Conservation (phyloP, 2,888 invertebrate species). For the Ormyrus labotus region DNA sequence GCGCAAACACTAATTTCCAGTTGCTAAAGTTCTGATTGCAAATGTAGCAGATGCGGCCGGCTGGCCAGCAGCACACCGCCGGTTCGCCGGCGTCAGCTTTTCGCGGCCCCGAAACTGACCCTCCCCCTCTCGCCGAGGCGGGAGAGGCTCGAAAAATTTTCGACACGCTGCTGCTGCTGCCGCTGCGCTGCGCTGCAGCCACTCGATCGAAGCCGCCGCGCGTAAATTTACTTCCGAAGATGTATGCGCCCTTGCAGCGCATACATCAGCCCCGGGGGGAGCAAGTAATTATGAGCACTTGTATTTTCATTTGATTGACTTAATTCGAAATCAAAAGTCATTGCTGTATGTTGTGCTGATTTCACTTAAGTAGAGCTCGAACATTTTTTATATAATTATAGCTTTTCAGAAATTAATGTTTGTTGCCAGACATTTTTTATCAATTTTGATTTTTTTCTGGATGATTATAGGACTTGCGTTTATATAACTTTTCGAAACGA, state of each 20-base stretch:
- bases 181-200: background rate
- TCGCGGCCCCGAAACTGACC: constrained; percentile 45
- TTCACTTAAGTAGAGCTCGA: no score
- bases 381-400: no score
- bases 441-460: no score
- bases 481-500: no score
- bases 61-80: constrained; percentile 28
- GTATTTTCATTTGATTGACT: no score
- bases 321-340: no score
- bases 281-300: no score
- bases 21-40: constrained; percentile 63
- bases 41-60: constrained; percentile 59
- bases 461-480: no score
- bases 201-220: background rate
- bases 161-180: background rate
- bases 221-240: constrained; percentile 17
- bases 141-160: constrained; percentile 18
- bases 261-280: no score
- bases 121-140: background rate
- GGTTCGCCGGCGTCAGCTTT: constrained; percentile 65
- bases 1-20: constrained; percentile 58
- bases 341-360: no score
- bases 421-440: no score
- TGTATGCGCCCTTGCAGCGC: background rate
- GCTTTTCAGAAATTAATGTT: no score